Base-by-base conservation (phyloP, 2,113 vertebrate genomes). In the Caranx melampygus region DNA sequence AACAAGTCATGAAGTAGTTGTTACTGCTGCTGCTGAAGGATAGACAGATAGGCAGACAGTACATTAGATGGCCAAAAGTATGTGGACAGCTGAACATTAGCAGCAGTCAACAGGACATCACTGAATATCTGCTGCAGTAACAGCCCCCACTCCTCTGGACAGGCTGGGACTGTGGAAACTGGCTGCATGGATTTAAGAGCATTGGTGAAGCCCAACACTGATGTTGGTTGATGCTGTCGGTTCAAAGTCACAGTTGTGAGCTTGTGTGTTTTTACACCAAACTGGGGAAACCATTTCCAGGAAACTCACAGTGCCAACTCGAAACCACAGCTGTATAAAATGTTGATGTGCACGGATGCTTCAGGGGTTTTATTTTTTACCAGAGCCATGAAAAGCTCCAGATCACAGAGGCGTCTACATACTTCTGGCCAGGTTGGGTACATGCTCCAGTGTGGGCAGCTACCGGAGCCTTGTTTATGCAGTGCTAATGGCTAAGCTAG, bases 341-440 rank as follows among this genome's bases (percentile, higher is more conserved):
- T 45, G 14, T 45, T 13, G 4, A 13, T 13, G 44, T 12, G 14
- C 4, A 13, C 1, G 3, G 44, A 13, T 1, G 11, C 11, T 3
- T 45, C 4, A 14, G 14, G 44, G 14, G 34, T 4, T 9, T 26
- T 26, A 26, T 26, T 26, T 26, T 7, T 20, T 40, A 1, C 15
- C 45, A 13, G 16, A 47, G 16, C 15, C 4, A 47, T 16, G 14
- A 16, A 49, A 3, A 49, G 47, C 47, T 49, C 15, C 15, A 18
- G 45, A 58, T 10, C 52, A 51, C 35, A 59, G 9, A 18, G 1
- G 37, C 45, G 78, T 81, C 78, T 63, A 69, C 51, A 74, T 63
- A 73, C 58, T 51, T 78, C 49, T 74, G 40, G 35, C 64, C 47
- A 60, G 1, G 13, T n/a, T n/a, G 51, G n/a, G 20, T 11, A 52